Base-by-base conservation (phyloP, 2,113 vertebrate genomes). In the Copsychus sechellarum region DNA sequence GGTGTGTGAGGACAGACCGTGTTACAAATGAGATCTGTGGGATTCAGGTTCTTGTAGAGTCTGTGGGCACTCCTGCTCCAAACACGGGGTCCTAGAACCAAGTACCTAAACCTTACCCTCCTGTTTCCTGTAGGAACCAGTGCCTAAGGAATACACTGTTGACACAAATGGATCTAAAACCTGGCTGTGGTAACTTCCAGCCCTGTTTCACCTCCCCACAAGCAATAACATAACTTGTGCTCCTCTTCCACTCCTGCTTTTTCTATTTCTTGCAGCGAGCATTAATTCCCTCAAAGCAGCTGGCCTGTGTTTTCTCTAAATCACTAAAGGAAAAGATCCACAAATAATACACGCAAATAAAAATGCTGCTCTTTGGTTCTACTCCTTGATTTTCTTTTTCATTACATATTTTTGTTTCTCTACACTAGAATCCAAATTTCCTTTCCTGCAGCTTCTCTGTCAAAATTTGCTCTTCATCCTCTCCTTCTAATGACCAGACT, bases 121-220 rank as follows among this genome's bases (percentile, higher is more conserved):
- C 45, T 21, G 28, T 60, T 73, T 70, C 29, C 77, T 6, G 0
- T 1, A 42, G 62, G 43, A 91, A 42, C 29, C 0, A 0, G 7
- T 28, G 11, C 34, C 64, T 31, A 60, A 73, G 36, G 74, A 72
- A 51, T 40, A 6, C 14, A 26, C n/a, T 61, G 16, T 42, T 81
- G 73, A 14, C 28, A 54, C 5, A 24, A 1, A 16, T 0, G 31
- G 23, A 40, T 36, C 33, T 87, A 42, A 73, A 78, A 83, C 42
- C n/a, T n/a, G 9, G 36, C 72, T 34, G 11, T 1, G 0, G 40
- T 54, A 36, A 42, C 38, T 61, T 84, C 58, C 54, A 78, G 60
- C 43, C 29, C 33, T 21, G 6, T 62, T 67, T 58, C 56, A 84
- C 60, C 60, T 66, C 36, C 21, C 60, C 4, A 0, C 21, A 19